Evolutionary conservation across 2,797 vertebrate genomes (phyloP).

Genomic region (Sphaeramia orbicularis): DNA sequence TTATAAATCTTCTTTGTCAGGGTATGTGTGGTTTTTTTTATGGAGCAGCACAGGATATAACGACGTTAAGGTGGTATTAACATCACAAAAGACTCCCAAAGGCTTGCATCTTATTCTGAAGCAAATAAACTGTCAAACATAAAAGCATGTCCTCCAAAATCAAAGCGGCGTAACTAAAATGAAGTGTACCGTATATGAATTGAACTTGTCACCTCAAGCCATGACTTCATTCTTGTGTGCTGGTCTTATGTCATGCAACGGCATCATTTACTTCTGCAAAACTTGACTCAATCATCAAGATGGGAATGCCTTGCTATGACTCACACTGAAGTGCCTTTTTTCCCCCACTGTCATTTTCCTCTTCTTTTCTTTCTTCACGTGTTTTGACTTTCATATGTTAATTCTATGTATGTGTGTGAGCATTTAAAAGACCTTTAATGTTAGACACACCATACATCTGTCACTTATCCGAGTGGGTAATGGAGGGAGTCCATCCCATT

Average conservation of each 20-base stretch:
- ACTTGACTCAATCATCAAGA: conserved; percentile 53
- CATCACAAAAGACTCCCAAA: conserved; percentile 3
- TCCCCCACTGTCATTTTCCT: conserved; percentile 1
- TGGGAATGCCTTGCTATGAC: conserved; percentile 54
- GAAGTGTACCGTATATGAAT: conserved; percentile 23
- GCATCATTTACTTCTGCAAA: conserved; percentile 61
- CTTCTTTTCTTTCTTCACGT: conserved; percentile 1
- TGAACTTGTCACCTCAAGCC: conserved; percentile 55
- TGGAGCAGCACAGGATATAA: conserved; percentile 17
- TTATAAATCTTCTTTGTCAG: conserved; percentile 19
- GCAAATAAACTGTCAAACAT: conserved; percentile 23
- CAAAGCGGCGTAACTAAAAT: conserved; percentile 38
- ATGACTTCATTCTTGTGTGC: conserved; percentile 54
- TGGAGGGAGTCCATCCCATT: conserved; percentile 55
- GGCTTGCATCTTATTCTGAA: conserved; percentile 28
- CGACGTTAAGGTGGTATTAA: conserved; percentile 2
- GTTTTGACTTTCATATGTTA: background rate
- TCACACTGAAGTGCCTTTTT: conserved; percentile 29
- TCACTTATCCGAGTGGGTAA: conserved; percentile 19
- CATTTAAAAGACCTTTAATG: background rate
- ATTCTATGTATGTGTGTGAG: background rate
- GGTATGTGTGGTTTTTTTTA: conserved; percentile 15
- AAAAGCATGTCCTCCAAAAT: conserved; percentile 31
- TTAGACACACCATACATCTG: conserved; percentile 15
- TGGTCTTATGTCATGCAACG: conserved; percentile 55